Evolutionary conservation across 2,797 vertebrate species (phyloP), one percentile per base, ranked within the genome.

Genomic region (Acipenser oxyrinchus): DNA sequence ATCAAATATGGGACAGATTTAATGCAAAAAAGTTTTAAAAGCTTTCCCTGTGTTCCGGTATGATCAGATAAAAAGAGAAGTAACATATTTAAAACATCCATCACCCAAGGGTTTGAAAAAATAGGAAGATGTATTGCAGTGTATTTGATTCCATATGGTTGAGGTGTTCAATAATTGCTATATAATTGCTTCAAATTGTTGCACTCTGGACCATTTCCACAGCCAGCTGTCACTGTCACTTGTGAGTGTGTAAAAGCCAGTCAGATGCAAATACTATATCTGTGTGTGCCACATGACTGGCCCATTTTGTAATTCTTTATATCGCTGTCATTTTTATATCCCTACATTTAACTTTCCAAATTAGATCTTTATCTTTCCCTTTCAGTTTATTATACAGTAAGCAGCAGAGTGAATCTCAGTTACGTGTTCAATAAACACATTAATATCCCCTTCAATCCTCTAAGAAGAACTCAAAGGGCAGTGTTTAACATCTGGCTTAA

Each of bases 111-210:
- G 18, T 18, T 18, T 18, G 18, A 59, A 63, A 72, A 74, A 69
- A 72, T 78, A 78, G 76, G 63, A 82, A 82, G 84, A 86, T 79
- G 68, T 77, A 86, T 76, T 71, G 71, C 59, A 10, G 74, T 76
- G 74, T 11, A 65, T 76, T 67, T 71, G 74, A 76, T 77, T 85
- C 85, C 83, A 86, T 86, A 86, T 86, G 87, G 85, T 74, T 49
- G 75, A 69, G 71, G 71, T 79, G 72, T 66, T 66, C 74, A 77
- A 75, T 88, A 84, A 87, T 86, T 81, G 83, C 74, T 76, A 71
- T 49, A 55, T 87, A 86, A 87, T 87, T 87, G 85, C 83, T 70
- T 83, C 73, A 75, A 78, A 83, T 84, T 77, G 83, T 83, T 83
- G 79, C 80, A 82, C 82, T 78, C 81, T 77, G 81, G 77, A 80